These are phyloP conservation scores for Stigmatopora argus DNA, from an alignment of 2,113 vertebrate species.

Conservation along the genomic window DNA sequence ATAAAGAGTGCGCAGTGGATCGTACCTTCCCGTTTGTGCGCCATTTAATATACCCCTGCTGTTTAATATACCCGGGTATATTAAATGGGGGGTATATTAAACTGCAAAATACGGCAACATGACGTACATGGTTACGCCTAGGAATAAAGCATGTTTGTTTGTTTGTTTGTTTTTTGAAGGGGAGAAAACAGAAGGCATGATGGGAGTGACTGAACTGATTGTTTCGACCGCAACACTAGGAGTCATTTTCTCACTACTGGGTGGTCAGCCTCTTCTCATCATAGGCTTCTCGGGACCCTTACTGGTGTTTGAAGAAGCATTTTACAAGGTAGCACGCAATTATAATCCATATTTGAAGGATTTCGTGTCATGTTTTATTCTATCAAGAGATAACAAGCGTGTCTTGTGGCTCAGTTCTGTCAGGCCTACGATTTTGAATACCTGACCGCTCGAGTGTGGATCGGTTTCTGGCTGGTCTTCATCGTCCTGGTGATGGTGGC, in stretches of 20 bases:
- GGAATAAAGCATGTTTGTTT: background rate
- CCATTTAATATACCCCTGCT: too few relatives aligned
- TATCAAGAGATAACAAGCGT: background rate
- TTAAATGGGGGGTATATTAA: too few relatives aligned
- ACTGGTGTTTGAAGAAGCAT: conserved; percentile 96
- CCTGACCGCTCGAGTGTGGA: conserved; percentile 94
- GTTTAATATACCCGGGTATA: too few relatives aligned
- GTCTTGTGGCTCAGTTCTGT: conserved; percentile 78
- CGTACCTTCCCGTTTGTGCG: too few relatives aligned
- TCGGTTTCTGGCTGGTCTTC: conserved; percentile 93
- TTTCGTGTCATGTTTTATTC: background rate
- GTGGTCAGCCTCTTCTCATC: conserved; percentile 92
- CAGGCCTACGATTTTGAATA: conserved; percentile 87
- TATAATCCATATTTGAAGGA: background rate
- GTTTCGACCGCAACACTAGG: conserved; percentile 91
- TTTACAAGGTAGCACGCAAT: conserved; percentile 78
- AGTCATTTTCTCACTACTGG: conserved; percentile 86
- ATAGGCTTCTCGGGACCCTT: conserved; percentile 94
- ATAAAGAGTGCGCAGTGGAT: too few relatives aligned
- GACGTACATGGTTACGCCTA: background rate
- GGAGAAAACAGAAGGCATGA: conserved; percentile 94
- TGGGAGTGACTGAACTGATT: conserved; percentile 96
- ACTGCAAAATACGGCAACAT: too few relatives aligned
- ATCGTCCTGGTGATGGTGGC: conserved; percentile 91
- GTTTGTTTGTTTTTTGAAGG: conserved; percentile 65